These are phyloP conservation scores for Phyllopteryx taeniolatus DNA, from an alignment of 2,113 vertebrate genomes.

Conservation along the genomic window DNA sequence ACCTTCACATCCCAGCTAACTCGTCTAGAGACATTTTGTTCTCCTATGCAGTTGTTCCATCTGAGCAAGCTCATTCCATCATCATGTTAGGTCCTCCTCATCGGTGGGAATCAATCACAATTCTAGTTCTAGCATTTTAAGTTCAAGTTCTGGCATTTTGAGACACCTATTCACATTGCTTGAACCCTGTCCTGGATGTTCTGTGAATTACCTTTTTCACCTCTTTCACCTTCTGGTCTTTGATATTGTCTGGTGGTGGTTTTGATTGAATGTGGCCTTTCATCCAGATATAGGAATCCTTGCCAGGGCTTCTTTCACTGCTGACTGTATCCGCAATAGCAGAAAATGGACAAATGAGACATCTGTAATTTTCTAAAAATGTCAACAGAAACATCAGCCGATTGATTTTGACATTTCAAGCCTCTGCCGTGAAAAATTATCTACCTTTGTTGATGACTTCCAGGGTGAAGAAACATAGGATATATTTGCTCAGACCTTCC, in stretches of 20 bases:
- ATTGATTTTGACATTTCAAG: conserved; percentile 34
- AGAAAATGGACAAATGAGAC: conserved; percentile 41
- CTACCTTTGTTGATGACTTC: conserved; percentile 20
- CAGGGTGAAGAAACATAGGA: conserved; percentile 15
- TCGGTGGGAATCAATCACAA: conserved; percentile 22
- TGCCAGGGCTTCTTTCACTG: conserved; percentile 27
- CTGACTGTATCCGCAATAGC: conserved; percentile 16
- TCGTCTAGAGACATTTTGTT: not conserved
- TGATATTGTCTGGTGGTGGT: conserved; percentile 42
- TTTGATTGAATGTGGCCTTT: conserved; percentile 55
- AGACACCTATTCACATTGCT: conserved; percentile 24
- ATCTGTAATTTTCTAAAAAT: conserved; percentile 38
- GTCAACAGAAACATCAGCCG: conserved; percentile 31
- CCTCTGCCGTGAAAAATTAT: not conserved
- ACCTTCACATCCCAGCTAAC: not conserved
- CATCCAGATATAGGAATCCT: conserved; percentile 23
- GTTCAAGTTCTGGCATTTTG: conserved; percentile 33
- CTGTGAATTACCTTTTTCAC: conserved; percentile 44
- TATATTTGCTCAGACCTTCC: not conserved
- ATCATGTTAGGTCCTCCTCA: conserved; percentile 30
- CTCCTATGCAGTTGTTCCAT: conserved; percentile 14
- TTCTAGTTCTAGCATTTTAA: conserved; percentile 29
- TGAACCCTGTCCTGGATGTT: conserved; percentile 37
- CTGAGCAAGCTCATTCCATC: conserved; percentile 25
- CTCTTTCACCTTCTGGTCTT: conserved; percentile 34